Percentiles rank a stretch among this genome's conserved stretches.
These are phyloP conservation scores for Brachyalestes nurse DNA, from an alignment of 2,797 vertebrate species.

Conservation along the genomic window DNA sequence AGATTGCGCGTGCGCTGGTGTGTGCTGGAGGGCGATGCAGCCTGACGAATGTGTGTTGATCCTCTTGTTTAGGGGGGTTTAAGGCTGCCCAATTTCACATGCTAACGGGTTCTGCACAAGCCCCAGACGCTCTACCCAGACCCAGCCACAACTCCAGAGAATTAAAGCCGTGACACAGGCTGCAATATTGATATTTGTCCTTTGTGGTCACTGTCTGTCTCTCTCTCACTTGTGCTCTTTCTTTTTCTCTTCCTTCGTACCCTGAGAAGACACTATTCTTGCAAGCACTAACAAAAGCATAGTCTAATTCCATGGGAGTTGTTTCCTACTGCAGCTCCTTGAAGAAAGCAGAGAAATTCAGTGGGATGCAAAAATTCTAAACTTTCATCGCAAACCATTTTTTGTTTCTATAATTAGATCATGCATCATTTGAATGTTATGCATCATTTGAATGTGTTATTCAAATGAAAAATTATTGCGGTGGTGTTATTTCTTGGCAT, in stretches of 20 bases:
- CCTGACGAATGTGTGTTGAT: slow-evolving; percentile 79
- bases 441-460: too few relatives aligned
- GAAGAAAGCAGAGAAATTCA: not conserved
- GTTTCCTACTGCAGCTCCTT: not conserved
- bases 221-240: slow-evolving; percentile 8
- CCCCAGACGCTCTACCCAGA: slow-evolving; percentile 46
- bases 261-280: not conserved
- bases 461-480: too few relatives aligned
- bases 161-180: slow-evolving; percentile 57
- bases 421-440: too few relatives aligned
- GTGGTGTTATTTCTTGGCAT: not conserved
- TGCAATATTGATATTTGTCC: slow-evolving; percentile 62
- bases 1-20: slow-evolving; percentile 60
- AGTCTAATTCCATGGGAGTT: not conserved
- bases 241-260: slow-evolving; percentile 38
- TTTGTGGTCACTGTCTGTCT: slow-evolving; percentile 38
- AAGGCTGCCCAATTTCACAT: slow-evolving; percentile 71
- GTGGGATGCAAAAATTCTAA: not conserved
- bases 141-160: slow-evolving; percentile 51
- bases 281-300: not conserved
- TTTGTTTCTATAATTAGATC: too few relatives aligned
- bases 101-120: slow-evolving; percentile 56
- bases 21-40: slow-evolving; percentile 67
- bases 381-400: not conserved
- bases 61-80: slow-evolving; percentile 79